Base-by-base conservation (phyloP, 2,113 vertebrate genomes). In the Oryzias curvinotus region DNA sequence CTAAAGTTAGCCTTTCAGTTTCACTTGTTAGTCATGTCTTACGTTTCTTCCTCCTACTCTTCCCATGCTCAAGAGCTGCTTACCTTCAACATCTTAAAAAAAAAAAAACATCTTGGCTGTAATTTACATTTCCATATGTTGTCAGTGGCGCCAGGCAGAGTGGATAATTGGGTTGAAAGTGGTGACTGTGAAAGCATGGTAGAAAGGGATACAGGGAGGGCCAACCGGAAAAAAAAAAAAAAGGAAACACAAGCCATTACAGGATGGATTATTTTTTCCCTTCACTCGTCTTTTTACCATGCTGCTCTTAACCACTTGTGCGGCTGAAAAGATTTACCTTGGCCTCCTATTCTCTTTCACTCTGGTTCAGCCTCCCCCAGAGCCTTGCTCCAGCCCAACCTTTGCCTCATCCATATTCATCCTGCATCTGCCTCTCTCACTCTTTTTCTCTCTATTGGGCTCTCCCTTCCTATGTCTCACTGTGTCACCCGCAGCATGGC, bases 111-210 rank as follows among this genome's bases (percentile, higher is more conserved):
- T 89, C 82, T 84, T 55, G 74, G 68, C 75, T 84, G 84, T 87
- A 90, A 89, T 92, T 91, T 90, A 90, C 89, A 92, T 92, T 92
- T 92, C 90, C 89, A 91, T 91, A 90, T 89, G 89, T 87, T 89
- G 87, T 83, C 87, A 90, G 85, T 90, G 90, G 90, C 85, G 85
- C 87, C 88, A 87, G 78, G 77, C 78, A 91, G 88, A 92, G 91
- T 90, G 90, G 91, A 91, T 93, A 92, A 92, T 93, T 93, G 88
- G 90, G 85, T 89, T 88, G 87, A 91, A 91, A 90, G 87, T 83
- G 88, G 87, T 89, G 84, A 89, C 71, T 85, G 86, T 82, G 87
- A 89, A 79, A 88, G 88, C 83, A 85, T 77, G 78, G 78, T 82
- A 83, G 89, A 90, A 85, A 88, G 81, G 79, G 90, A 89, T 85